A percentile compares a stretch with the other conserved stretches of the same genome.
Conservation (phyloP, 2,797 vertebrate genomes). For the Melanotaenia maccullochi region DNA sequence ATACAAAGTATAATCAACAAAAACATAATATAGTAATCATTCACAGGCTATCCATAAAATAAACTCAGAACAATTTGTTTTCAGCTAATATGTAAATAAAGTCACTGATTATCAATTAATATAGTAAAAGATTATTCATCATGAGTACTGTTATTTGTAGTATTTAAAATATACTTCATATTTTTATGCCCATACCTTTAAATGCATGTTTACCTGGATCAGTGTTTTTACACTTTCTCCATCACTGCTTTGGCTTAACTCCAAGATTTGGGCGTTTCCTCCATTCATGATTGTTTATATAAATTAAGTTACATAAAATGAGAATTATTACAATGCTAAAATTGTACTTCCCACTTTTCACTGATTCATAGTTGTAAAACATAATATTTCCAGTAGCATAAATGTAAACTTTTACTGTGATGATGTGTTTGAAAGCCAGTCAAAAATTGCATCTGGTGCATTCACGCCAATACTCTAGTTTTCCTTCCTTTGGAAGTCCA, state of each 20-base stretch:
- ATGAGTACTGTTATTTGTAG: not conserved
- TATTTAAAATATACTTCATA: not conserved
- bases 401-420: not conserved
- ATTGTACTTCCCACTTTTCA: not conserved
- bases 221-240: not conserved
- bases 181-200: not conserved
- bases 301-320: not conserved
- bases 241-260: not conserved
- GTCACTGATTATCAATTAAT: not conserved
- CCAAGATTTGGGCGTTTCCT: not conserved
- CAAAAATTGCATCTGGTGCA: slow-evolving; percentile 3
- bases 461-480: slow-evolving; percentile 6
- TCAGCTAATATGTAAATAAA: not conserved
- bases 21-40: not conserved
- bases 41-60: not conserved
- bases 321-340: not conserved
- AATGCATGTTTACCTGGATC: not conserved
- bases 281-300: not conserved
- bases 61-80: not conserved
- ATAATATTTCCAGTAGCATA: not conserved
- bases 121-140: not conserved
- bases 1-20: not conserved
- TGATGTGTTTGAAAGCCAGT: slow-evolving; percentile 3
- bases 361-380: not conserved
- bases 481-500: slow-evolving; percentile 27